Conservation (phyloP, 2,113 vertebrate species). For the Recurvirostra avosetta region DNA sequence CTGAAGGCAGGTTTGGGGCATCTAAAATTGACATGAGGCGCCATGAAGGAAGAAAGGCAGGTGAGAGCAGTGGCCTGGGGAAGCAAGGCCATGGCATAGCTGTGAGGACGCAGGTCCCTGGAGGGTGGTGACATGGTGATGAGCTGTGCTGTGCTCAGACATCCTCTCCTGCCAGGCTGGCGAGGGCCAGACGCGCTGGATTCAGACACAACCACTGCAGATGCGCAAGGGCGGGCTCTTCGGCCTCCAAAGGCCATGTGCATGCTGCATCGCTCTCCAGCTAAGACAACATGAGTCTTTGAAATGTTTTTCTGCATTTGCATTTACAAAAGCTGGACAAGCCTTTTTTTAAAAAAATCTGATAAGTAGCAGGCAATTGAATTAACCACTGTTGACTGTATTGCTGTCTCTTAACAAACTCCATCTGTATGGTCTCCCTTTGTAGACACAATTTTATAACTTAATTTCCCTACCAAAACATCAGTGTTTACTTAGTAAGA, state of each 20-base stretch:
- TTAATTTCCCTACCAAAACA: constrained; percentile 79
- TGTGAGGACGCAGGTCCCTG: neutral
- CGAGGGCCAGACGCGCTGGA: rapidly evolving
- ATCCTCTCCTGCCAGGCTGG: neutral
- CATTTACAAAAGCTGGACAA: constrained; percentile 58
- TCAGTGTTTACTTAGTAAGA: constrained; percentile 79
- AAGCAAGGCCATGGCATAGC: rapidly evolving
- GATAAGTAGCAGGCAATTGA: constrained; percentile 51
- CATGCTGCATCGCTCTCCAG: neutral
- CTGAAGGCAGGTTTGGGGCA: neutral
- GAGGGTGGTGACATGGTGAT: neutral
- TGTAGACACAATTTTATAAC: constrained; percentile 74
- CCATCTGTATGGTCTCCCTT: constrained; percentile 71
- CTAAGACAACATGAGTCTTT: neutral
- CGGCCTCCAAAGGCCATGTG: neutral
- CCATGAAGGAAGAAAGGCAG: neutral
- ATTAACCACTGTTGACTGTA: constrained; percentile 56
- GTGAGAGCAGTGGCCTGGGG: neutral
- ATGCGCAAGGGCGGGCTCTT: rapidly evolving
- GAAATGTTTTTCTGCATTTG: constrained; percentile 49
- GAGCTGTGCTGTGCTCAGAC: neutral
- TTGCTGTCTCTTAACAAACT: constrained; percentile 69
- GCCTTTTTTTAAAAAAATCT: neutral
- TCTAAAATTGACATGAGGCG: neutral
- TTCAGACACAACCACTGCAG: rapidly evolving